Evolutionary conservation across 1,140 invertebrate genomes (phyloP), one percentile per base, ranked within the genome.

Genomic region (Chrysoperla carnea): DNA sequence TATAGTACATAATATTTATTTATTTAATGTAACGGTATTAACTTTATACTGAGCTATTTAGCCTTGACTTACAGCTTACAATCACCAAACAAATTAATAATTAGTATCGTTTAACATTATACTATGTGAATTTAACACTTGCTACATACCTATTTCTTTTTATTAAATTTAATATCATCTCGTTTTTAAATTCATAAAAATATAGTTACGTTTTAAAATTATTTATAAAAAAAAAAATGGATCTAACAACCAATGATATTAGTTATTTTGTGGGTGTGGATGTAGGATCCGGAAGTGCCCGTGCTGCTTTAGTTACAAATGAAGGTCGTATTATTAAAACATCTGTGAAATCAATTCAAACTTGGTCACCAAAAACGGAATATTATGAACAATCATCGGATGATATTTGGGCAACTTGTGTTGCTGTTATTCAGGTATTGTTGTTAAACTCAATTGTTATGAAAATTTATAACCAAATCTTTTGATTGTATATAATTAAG

Each of bases 301-400:
- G 92, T 46, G 87, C 82, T 13, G 89, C 81, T 29, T 56, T 95
- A 15, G 78, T 92, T 8, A 58, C 67, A 33, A 54, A 63, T 2
- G 54, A 64, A 36, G 90, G 90, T 2, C 68, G 72, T 50, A 66
- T 92, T 13, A 31, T 80, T 3, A 69, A 72, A 50, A 64, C 67
- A 28, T 61, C 75, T 14, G 73, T 74, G 1, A 64, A 76, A 54
- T 56, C 73, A 6, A 83, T 88, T 29, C 62, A 72, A 53, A 88
- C 81, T 4, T 87, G 79, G 73, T 86, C 81, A 54, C 80, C 83
- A 1, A 64, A 72, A 51, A 58, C 71, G 2, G 72, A 83, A 55
- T 83, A 74, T 59, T 95, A 87, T 63, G 86, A 95, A 60, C 93
- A 97, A 63, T 92, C 86, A n/a, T 87, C 86, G 0, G 72, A 81